A percentile compares a stretch with the other conserved stretches of the same genome.
These are phyloP conservation scores for Mesochorus sp. DNA, from an alignment of 2,888 invertebrate genomes.

Conservation along the genomic window DNA sequence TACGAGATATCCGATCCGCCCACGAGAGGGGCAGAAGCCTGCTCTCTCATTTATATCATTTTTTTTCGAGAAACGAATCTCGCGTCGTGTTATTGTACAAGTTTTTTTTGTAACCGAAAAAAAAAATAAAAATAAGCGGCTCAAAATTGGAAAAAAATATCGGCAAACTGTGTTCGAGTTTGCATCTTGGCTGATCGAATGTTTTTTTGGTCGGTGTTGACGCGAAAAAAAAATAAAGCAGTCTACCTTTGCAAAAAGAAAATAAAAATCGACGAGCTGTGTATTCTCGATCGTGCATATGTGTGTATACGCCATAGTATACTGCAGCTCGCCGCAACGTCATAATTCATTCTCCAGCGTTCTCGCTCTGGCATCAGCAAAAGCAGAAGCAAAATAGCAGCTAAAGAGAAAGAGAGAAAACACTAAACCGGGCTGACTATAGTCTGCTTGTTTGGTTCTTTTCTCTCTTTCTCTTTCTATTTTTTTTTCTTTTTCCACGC, in stretches of 20 bases:
- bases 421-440: slow-evolving; percentile 40
- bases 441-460: slow-evolving; percentile 9
- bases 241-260: neutral
- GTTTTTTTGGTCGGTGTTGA: slow-evolving; percentile 51
- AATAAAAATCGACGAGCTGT: slow-evolving; percentile 33
- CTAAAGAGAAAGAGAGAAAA: slow-evolving; percentile 1
- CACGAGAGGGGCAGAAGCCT: slow-evolving; percentile 64
- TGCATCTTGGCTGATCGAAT: slow-evolving; percentile 42
- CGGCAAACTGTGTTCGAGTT: slow-evolving; percentile 6
- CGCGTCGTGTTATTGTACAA: slow-evolving; percentile 46
- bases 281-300: slow-evolving; percentile 48
- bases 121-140: slow-evolving; percentile 50
- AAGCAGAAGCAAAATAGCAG: slow-evolving; percentile 52
- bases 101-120: slow-evolving; percentile 33
- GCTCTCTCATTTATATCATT: neutral
- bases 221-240: slow-evolving; percentile 53
- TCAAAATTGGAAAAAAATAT: neutral
- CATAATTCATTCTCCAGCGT: slow-evolving; percentile 59
- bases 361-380: slow-evolving; percentile 49
- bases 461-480: too few relatives aligned
- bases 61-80: slow-evolving; percentile 31
- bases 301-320: slow-evolving; percentile 7
- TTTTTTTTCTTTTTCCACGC: neutral
- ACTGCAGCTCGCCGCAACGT: slow-evolving; percentile 53
- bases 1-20: slow-evolving; percentile 75